A percentile compares a stretch with the other conserved stretches of the same genome.
phyloP scores from a whole-genome alignment of 2,113 vertebrate genomes.

The Vulpes lagopus region DNA sequence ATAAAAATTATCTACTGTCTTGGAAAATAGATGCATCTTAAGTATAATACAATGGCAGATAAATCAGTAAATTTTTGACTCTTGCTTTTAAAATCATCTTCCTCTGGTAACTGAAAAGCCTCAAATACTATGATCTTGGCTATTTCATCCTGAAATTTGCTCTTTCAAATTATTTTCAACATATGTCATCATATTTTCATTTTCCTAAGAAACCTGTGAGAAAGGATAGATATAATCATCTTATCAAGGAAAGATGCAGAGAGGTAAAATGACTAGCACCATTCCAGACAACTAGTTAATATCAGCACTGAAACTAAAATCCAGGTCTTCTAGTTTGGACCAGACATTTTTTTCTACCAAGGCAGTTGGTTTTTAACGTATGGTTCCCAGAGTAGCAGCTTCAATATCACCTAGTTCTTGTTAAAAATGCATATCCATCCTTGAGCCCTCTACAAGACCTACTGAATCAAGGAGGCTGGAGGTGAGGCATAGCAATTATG shows the following conservation, averaged over 20 bases:
- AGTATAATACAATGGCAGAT: not conserved
- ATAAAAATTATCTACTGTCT: not conserved
- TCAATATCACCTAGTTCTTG: not conserved
- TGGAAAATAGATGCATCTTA: constrained; percentile 28
- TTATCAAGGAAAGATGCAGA: not conserved
- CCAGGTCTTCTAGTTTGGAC: not conserved
- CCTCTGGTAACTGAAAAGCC: not conserved
- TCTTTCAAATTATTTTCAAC: constrained; percentile 59
- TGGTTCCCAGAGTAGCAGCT: not conserved
- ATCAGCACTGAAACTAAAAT: not conserved
- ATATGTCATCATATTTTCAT: constrained; percentile 25
- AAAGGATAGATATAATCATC: constrained; percentile 13
- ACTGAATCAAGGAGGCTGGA: not conserved
- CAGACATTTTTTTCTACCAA: not conserved
- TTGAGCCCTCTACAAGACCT: not conserved
- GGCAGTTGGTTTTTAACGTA: not conserved
- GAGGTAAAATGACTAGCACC: not conserved
- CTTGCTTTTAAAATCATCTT: constrained; percentile 40
- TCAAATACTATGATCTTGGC: not conserved
- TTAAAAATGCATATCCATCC: not conserved
- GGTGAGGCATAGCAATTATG: not conserved
- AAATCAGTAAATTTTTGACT: constrained; percentile 26
- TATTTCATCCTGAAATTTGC: constrained; percentile 35
- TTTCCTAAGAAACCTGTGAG: not conserved
- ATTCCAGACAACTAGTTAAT: not conserved